Percentiles rank a stretch among this genome's conserved stretches.
These are phyloP conservation scores for Daktulosphaira vitifoliae DNA, from an alignment of 1,140 invertebrate genomes.

Conservation along the genomic window DNA sequence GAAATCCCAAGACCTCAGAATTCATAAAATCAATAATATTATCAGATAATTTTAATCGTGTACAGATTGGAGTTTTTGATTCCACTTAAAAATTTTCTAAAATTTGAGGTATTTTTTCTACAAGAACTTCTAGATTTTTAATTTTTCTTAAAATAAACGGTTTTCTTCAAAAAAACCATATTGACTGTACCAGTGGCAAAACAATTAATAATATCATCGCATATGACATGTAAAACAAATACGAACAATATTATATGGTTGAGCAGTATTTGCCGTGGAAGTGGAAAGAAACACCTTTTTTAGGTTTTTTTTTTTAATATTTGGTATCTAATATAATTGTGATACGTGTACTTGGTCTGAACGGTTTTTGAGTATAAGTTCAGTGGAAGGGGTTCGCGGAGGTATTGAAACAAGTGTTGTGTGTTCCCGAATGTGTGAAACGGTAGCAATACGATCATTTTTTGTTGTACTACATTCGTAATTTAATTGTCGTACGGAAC, in stretches of 20 bases:
- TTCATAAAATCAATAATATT: too few species aligned
- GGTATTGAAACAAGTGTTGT: slow-evolving; percentile 27
- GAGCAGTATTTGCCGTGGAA: slow-evolving; percentile 12
- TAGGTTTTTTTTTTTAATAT: not conserved
- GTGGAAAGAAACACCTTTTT: slow-evolving; percentile 16
- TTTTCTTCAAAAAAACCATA: too few species aligned
- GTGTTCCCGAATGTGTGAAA: slow-evolving; percentile 1
- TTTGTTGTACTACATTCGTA: slow-evolving; percentile 10
- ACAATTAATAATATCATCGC: slow-evolving; percentile 15
- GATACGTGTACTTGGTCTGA: slow-evolving; percentile 14
- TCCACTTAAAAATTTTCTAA: too few species aligned
- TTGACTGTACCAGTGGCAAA: too few species aligned
- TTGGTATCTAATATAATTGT: not conserved
- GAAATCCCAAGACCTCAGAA: too few species aligned
- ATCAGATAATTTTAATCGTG: too few species aligned
- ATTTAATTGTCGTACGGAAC: slow-evolving; percentile 22
- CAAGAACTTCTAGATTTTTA: too few species aligned
- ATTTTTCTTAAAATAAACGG: too few species aligned
- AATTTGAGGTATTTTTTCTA: too few species aligned
- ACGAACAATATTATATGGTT: slow-evolving; percentile 23
- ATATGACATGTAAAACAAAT: slow-evolving; percentile 15
- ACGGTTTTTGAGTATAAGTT: not conserved
- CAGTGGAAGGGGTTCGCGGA: slow-evolving; percentile 1
- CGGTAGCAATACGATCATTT: slow-evolving; percentile 14
- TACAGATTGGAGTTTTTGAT: too few species aligned